Evolutionary conservation across 1,140 invertebrate species (phyloP), one percentile per base, ranked within the genome.

Genomic region (Episyrphus balteatus): DNA sequence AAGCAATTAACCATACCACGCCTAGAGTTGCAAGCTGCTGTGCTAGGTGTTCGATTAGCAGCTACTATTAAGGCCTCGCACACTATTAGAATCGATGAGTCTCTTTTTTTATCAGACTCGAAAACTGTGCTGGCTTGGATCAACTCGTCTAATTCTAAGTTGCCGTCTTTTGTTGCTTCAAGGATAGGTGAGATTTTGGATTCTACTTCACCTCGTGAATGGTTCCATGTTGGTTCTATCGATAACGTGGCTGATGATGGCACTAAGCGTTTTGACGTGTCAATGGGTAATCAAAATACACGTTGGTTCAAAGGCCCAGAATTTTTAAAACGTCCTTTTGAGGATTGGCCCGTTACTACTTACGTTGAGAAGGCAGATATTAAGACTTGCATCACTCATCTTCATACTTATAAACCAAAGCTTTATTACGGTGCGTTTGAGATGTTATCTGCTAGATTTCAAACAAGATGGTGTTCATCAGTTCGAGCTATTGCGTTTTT

Each of bases 1-100:
- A 62, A 62, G 41, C 26, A 42, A 3, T 30, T 59, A 5, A 60
- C 61, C 2, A 61, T 70, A 17, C 69, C 70, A 0, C 46, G 63
- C n/a, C 45, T 72, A 1, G 69, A 73, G 46, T 48, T 72, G 1
- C 55, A 65, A 40, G 69, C 62, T 5, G 68, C 68, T 1, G 38
- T 68, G 1, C 40, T 69, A n/a, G 62, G 57, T 5, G 50, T 49
- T 2, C 52, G 62, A 32, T 13, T 73, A 8, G 51, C 52, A 6
- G 17, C 33, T 3, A 33, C 30, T 8, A 37, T 48, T 21, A 31
- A 18, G 14, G 5, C 42, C 18, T 2, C 14, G 10, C 34, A 44
- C 19, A n/a, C 7, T 32, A 10, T 39, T 2, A 10, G 3, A 11
- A 10, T 36, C 9, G n/a, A 37, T 6, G 8, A 14, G 3, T 13